phyloP scores from a whole-genome alignment of 2,797 vertebrate genomes.

The Aeoliscus strigatus region DNA sequence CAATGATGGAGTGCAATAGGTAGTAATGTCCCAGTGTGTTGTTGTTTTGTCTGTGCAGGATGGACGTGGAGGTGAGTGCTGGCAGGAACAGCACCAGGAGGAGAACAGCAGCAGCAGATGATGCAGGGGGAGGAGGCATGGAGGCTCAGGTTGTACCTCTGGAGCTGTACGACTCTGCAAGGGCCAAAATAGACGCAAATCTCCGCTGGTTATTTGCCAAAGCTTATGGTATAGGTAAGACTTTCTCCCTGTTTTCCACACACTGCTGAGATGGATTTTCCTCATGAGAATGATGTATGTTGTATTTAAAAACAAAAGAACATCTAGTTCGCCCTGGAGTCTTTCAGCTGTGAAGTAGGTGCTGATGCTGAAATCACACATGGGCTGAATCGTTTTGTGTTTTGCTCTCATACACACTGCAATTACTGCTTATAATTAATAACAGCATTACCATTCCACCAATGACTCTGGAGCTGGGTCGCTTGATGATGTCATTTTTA shows the following conservation, averaged over 20 bases:
- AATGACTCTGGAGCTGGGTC: neutral
- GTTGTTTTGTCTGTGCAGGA: constrained; percentile 72
- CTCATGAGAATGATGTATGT: too few species aligned
- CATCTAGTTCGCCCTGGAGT: too few species aligned
- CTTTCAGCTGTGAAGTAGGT: too few species aligned
- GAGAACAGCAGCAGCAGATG: constrained; percentile 75
- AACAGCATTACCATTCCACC: too few species aligned
- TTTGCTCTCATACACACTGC: too few species aligned
- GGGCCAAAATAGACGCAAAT: constrained; percentile 97
- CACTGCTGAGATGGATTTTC: neutral
- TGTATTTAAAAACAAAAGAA: too few species aligned
- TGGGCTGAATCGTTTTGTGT: too few species aligned
- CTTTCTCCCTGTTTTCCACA: constrained; percentile 1
- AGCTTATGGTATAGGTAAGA: constrained; percentile 90
- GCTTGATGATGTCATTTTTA: too few species aligned
- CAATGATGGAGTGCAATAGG: constrained; percentile 1
- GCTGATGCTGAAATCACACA: too few species aligned
- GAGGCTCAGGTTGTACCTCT: constrained; percentile 80
- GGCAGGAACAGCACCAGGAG: constrained; percentile 79
- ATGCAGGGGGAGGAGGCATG: constrained; percentile 42
- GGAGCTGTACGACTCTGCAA: constrained; percentile 91
- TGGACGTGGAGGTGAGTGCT: constrained; percentile 82
- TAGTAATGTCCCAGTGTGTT: constrained; percentile 9
- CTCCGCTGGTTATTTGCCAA: constrained; percentile 95
- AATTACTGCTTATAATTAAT: too few species aligned